Conservation (phyloP, 2,888 invertebrate species). For the Gibbula magus region DNA sequence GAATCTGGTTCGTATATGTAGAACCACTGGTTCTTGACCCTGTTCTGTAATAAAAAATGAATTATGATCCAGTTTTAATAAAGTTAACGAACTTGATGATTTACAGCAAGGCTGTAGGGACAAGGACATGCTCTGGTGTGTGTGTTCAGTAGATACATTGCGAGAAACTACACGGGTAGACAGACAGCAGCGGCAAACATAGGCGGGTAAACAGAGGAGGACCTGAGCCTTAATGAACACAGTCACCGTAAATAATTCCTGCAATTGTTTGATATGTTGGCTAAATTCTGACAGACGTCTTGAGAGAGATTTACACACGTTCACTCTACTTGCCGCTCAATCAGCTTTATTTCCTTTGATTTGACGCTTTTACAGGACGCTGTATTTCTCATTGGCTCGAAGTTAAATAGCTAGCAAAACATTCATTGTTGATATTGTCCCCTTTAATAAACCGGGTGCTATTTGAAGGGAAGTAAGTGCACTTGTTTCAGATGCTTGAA, state of each 20-base stretch:
- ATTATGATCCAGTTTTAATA: too few species aligned
- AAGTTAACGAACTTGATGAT: too few species aligned
- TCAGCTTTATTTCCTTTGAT: constrained; percentile 11
- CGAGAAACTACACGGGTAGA: too few species aligned
- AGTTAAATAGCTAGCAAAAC: constrained; percentile 24
- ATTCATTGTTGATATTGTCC: constrained; percentile 6
- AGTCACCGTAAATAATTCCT: constrained; percentile 1
- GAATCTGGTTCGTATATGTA: too few species aligned
- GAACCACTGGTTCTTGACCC: too few species aligned
- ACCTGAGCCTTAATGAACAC: not conserved
- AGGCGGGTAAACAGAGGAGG: not conserved
- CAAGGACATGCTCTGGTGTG: too few species aligned
- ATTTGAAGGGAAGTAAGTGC: not conserved
- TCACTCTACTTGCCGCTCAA: not conserved
- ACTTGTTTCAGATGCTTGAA: not conserved
- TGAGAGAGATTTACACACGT: not conserved
- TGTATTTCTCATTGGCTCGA: not conserved
- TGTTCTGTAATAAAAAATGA: too few species aligned
- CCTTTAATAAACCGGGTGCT: not conserved
- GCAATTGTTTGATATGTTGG: not conserved
- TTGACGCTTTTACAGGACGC: constrained; percentile 12
- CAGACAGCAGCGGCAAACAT: not conserved
- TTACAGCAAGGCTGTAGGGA: too few species aligned
- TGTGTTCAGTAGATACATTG: too few species aligned
- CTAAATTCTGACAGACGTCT: not conserved